Evolutionary conservation across 1,140 invertebrate species (phyloP), one percentile per base, ranked within the genome.

Genomic region (Sminthurides bifidus): DNA sequence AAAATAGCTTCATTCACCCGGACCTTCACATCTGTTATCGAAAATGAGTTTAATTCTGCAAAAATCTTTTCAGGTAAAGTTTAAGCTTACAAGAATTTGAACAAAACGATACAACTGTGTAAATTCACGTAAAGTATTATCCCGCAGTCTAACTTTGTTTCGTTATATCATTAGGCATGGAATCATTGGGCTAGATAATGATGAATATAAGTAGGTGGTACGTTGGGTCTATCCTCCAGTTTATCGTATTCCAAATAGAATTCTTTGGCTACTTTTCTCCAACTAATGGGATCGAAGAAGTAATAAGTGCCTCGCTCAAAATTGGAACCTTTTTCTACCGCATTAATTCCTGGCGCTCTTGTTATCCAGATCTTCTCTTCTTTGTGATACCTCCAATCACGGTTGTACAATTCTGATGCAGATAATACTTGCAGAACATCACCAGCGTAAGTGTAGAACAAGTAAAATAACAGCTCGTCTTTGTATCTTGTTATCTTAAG

Each of bases 321-420:
- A 60, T 85, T 89, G 60, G 79, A 80, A 62, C 91, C 94, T 75
- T 97, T 97, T 73, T 97, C 90, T 59, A 87, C 78, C 61, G 90
- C 83, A 59, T 84, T 84, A 74, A 90, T 81, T 61, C 92, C 91
- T 55, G 90, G 91, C 65, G 91, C 92, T 75, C 95, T 83, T 63
- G 92, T 98, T 72, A 99, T 92, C 95, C 95, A 99, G 64, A 97
- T 87, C 73, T 93, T 88, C 72, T 98, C 93, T 69, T 96, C 92
- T 77, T 88, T 97, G 72, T 98, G 94, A 78, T 93, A 99, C 74
- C 95, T 80, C 95, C 95, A 99, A 68, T 98, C 94, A 71, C 94
- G 81, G 73, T 81, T 88, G 71, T 97, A 95, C 72, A 92, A 44
- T 35, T 63, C 58, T 12, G 50, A 23, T 8, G 61, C 56, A 27